Evolutionary conservation across 53 echinoderm and acorn worm species (phyloP).

Genomic region (Patiria pectinifera): DNA sequence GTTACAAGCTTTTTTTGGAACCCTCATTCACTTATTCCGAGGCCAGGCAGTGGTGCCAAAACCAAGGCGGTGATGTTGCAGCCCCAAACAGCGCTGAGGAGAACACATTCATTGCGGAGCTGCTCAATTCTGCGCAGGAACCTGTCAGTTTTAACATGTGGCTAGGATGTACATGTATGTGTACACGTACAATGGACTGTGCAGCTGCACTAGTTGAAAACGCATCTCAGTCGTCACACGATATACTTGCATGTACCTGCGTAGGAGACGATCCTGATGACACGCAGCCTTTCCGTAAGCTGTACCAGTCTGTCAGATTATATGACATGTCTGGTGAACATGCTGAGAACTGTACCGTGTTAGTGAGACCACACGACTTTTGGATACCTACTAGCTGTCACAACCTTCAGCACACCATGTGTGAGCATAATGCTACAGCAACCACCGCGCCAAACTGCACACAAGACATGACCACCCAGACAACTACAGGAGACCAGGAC

Average conservation of each 20-base stretch:
- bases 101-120: neutral
- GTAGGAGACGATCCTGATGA: neutral
- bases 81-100: neutral
- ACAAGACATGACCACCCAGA: neutral
- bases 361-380: neutral
- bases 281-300: neutral
- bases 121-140: neutral
- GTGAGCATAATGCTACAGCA: neutral
- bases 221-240: too few species aligned
- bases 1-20: conserved; percentile 4
- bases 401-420: neutral
- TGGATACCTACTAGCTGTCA: neutral
- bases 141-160: neutral
- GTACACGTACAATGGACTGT: neutral
- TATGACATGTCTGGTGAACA: neutral
- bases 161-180: neutral
- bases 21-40: neutral
- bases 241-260: neutral
- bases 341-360: neutral
- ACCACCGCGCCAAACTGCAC: neutral
- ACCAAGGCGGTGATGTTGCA: neutral
- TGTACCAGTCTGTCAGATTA: neutral
- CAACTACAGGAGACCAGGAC: neutral
- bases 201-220: too few species aligned
- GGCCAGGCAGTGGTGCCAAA: neutral